Evolutionary conservation across 2,113 vertebrate genomes (phyloP), one percentile per base, ranked within the genome.

Genomic region (Columba livia): DNA sequence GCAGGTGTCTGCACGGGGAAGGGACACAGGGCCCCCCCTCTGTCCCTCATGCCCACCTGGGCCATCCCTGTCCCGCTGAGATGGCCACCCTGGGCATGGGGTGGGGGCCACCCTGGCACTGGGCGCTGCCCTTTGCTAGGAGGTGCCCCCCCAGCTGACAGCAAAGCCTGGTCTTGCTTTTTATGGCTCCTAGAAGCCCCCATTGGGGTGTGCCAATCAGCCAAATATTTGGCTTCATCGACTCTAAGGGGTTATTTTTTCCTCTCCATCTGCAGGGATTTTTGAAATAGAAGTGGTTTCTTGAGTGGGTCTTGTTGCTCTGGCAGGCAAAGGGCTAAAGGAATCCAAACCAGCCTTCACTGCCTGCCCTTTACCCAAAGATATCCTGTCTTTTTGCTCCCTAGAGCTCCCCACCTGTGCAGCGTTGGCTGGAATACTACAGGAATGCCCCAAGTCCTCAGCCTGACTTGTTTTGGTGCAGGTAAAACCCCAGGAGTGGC

Each of bases 371-470:
- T 64, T 10, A 50, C 34, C 12, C 61, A 29, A 36, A 23, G 10
- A 20, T 3, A 70, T 9, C 51, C 50, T 15, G 19, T 24, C 17
- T 25, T n/a, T 65, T 53, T 1, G 2, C 18, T 70, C 64, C 8
- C 15, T 34, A 5, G 18, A 28, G n/a, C 29, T 79, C 60, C 67
- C 26, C 26, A 20, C 28, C 60, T 14, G 18, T 9, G 44, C 44
- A 60, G 34, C 0, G 0, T 34, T 47, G 31, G 19, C 79, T 88
- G 72, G 9, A 78, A 17, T 26, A 40, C 1, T 28, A 31, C 66
- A 28, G 60, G 75, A 75, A 73, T 11, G 32, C 57, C 13, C 24
- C 53, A 82, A 56, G 58, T 66, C 51, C 85, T 56, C 69, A 24
- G 25, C 4, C 48, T 34, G 32, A 12, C 23, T 54, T 81, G 2